phyloP scores from a whole-genome alignment of 1,140 invertebrate genomes.

The Drosophila melanogaster region Release_6_plus_ISO1_MT NT_033777.3:19464001-19464500 shows the following conservation, averaged over 20 bases:
- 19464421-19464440: conserved; percentile 15
- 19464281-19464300: conserved; percentile 66
- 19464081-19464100: conserved; percentile 78
- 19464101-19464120: conserved; percentile 55
- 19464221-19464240: conserved; percentile 27
- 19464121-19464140: conserved; percentile 39
- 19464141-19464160: conserved; percentile 73
- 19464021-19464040: conserved; percentile 73
- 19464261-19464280: conserved; percentile 71
- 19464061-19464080: conserved; percentile 60
- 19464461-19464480: conserved; percentile 32
- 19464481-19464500: conserved; percentile 13
- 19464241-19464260: conserved; percentile 67
- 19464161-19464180: conserved; percentile 26
- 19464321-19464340: conserved; percentile 70
- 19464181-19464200: conserved; percentile 24
- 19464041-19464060: conserved; percentile 71
- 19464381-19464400: conserved; percentile 55
- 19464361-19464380: conserved; percentile 20
- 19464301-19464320: conserved; percentile 64
- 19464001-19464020: conserved; percentile 69
- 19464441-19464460: conserved; percentile 43
- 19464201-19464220: conserved; percentile 56
- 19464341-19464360: conserved; percentile 12
- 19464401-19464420: conserved; percentile 36